A percentile compares a stretch with the other conserved stretches of the same genome.
phyloP scores from a whole-genome alignment of 2,113 vertebrate genomes.

The Trichechus manatus region DNA sequence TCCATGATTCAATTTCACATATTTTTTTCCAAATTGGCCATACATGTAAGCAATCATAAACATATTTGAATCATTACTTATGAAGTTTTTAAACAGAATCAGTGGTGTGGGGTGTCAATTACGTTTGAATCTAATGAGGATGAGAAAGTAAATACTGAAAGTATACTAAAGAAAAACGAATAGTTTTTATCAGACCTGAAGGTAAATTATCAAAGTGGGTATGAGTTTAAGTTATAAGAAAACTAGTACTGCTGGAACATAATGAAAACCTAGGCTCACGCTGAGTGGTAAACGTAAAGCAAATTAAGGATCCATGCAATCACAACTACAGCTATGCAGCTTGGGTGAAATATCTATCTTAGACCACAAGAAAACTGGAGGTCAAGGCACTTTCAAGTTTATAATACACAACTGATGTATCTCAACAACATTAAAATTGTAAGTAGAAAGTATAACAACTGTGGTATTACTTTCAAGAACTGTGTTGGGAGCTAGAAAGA shows the following conservation, averaged over 20 bases:
- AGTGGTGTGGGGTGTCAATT: background rate
- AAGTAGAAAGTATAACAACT: conserved; percentile 61
- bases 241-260: conserved; percentile 29
- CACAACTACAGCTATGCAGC: conserved; percentile 1
- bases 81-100: conserved; percentile 40
- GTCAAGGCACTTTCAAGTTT: conserved; percentile 50
- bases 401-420: conserved; percentile 53
- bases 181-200: background rate
- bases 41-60: background rate
- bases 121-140: background rate
- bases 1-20: background rate
- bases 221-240: conserved; percentile 49
- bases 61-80: background rate
- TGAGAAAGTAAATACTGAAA: background rate
- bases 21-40: background rate
- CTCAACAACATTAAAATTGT: conserved; percentile 67
- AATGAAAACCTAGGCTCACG: conserved; percentile 51
- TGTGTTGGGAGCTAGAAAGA: conserved; percentile 70
- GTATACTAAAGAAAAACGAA: background rate
- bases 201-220: conserved; percentile 37
- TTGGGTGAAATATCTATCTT: conserved; percentile 46
- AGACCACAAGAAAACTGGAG: conserved; percentile 53
- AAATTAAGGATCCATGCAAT: conserved; percentile 2
- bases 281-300: conserved; percentile 23
- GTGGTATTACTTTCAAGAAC: conserved; percentile 73